These are phyloP conservation scores for Phalangium opilio DNA, from an alignment of 2,888 invertebrate genomes.

Conservation along the genomic window DNA sequence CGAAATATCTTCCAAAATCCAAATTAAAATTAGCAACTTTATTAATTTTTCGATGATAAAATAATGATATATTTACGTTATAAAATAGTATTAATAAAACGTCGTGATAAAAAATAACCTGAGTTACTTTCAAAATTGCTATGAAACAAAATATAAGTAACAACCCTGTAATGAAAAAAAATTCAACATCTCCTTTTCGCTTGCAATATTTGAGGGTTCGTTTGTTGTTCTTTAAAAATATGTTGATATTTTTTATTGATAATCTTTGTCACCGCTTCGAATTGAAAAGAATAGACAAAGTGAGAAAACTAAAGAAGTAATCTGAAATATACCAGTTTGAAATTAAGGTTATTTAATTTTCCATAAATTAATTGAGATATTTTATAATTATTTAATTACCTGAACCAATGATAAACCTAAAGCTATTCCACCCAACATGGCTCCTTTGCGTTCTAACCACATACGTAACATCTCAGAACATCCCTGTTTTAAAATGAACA, in stretches of 20 bases:
- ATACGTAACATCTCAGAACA: conserved; percentile 77
- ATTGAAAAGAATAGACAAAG: not conserved
- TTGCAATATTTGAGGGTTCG: not conserved
- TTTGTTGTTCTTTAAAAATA: conserved; percentile 1
- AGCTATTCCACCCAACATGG: conserved; percentile 66
- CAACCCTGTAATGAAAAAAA: too few species aligned
- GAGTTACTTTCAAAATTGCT: too few species aligned
- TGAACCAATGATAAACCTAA: conserved; percentile 58
- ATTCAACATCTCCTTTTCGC: too few species aligned
- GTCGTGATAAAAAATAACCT: too few species aligned
- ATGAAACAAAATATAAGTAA: too few species aligned
- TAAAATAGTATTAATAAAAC: too few species aligned
- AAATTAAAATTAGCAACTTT: too few species aligned
- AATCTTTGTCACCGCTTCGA: not conserved
- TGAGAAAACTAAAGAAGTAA: not conserved
- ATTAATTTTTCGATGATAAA: too few species aligned
- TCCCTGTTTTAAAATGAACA: conserved; percentile 34
- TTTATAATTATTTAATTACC: conserved; percentile 37
- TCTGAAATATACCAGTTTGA: not conserved
- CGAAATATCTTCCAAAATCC: too few species aligned
- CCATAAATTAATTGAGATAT: too few species aligned
- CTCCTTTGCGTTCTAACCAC: conserved; percentile 66
- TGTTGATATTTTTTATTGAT: not conserved
- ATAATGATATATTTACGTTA: too few species aligned
- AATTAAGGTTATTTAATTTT: too few species aligned